Evolutionary conservation across 1,140 invertebrate genomes (phyloP), one percentile per base, ranked within the genome.

Genomic region (Homarus americanus): DNA sequence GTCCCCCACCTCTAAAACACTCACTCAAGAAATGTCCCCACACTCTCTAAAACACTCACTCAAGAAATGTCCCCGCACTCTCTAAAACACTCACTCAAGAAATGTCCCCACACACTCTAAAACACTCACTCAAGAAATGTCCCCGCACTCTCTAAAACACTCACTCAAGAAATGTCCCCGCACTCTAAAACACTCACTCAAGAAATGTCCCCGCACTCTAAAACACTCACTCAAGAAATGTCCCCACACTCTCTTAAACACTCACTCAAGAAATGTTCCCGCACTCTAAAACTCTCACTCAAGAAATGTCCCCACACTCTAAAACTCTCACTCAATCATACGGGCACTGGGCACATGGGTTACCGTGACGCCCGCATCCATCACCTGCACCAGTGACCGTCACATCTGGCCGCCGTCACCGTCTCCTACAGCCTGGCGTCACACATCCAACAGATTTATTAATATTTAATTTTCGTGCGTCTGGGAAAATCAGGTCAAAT

Each of bases 201-300:
- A n/a, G n/a, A 40, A 49, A 53, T 49, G 69, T 63, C 38, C 75
- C 32, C 32, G 36, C 38, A 41, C 76, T 34, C 24, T n/a, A n/a
- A n/a, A n/a, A n/a, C n/a, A n/a, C n/a, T n/a, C n/a, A n/a, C n/a
- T n/a, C n/a, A n/a, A n/a, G n/a, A 40, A 49, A 53, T 49, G 69
- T 63, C 38, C 75, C 32, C 32, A 24, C 38, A 41, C 76, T 34
- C 24, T n/a, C n/a, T n/a, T n/a, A n/a, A n/a, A n/a, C n/a, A n/a
- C n/a, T n/a, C n/a, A n/a, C n/a, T n/a, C n/a, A n/a, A n/a, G n/a
- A 40, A 49, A 53, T 49, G 69, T 63, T 58, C 75, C 32, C 32
- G 36, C 38, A 41, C 76, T 69, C 86, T n/a, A 32, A 63, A 79
- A 72, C 44, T 40, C 53, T 36, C 84, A 36, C 73, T 83, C 15